phyloP scores from a whole-genome alignment of 2,113 vertebrate species.

The Dasypus novemcinctus region DNA sequence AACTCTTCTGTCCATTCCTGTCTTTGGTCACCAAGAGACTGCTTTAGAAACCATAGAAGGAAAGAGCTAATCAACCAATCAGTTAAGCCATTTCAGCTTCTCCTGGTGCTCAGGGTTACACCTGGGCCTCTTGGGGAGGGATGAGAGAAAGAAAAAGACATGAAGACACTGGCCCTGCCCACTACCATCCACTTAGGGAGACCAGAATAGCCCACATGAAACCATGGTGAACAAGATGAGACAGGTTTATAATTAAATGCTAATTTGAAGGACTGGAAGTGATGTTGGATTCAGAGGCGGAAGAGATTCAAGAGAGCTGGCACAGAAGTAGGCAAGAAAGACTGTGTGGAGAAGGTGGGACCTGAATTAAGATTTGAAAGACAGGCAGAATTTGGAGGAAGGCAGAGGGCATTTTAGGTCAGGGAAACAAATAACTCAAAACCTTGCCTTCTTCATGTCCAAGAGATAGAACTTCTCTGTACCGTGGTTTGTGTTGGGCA shows the following conservation, averaged over 20 bases:
- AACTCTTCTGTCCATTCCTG: neutral
- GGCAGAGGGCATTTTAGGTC: neutral
- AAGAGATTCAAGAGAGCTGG: neutral
- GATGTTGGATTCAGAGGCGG: neutral
- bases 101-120: neutral
- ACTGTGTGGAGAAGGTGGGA: neutral
- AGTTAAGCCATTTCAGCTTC: neutral
- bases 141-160: neutral
- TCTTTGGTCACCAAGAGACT: conserved; percentile 13
- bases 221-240: neutral
- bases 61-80: neutral
- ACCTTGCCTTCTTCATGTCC: neutral
- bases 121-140: conserved; percentile 37
- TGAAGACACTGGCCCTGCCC: conserved; percentile 11
- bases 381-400: neutral
- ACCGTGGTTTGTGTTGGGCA: neutral
- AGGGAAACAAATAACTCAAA: neutral
- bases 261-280: neutral
- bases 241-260: conserved; percentile 48
- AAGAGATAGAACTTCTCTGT: neutral
- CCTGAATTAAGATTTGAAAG: neutral
- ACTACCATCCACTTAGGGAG: neutral
- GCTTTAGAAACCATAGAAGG: neutral
- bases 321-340: neutral
- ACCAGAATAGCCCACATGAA: conserved; percentile 37